Evolutionary conservation across 2,113 vertebrate species (phyloP).

Genomic region (Heterotilapia buettikoferi): DNA sequence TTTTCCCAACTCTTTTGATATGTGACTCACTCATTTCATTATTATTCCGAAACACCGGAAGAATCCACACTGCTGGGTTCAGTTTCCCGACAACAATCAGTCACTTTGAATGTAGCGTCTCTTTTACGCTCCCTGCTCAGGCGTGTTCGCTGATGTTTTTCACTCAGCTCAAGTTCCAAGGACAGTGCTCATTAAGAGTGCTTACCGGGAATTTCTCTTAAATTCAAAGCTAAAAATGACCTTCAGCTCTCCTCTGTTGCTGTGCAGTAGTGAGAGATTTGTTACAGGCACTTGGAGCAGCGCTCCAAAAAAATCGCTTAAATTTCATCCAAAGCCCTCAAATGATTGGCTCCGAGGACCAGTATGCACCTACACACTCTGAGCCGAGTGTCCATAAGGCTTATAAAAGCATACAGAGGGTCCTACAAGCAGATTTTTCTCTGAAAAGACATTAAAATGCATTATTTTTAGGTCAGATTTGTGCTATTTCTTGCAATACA

Average conservation of each 20-base stretch:
- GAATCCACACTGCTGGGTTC: neutral
- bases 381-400: neutral
- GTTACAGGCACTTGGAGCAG: neutral
- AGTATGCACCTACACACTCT: neutral
- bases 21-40: conserved; percentile 26
- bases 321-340: neutral
- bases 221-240: conserved; percentile 36
- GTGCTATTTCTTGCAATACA: neutral
- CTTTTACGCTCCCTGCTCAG: conserved; percentile 25
- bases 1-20: conserved; percentile 15
- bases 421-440: neutral
- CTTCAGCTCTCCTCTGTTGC: conserved; percentile 27
- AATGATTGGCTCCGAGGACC: neutral
- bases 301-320: neutral
- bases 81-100: conserved; percentile 30
- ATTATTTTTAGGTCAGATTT: neutral
- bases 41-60: conserved; percentile 34
- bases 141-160: conserved; percentile 32
- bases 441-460: neutral
- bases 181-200: conserved; percentile 42
- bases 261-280: neutral
- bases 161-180: conserved; percentile 30
- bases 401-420: neutral
- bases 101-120: conserved; percentile 30
- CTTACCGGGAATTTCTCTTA: conserved; percentile 28